phyloP scores from a whole-genome alignment of 2,888 invertebrate species.

The Pyrocoelia pectoralis region DNA sequence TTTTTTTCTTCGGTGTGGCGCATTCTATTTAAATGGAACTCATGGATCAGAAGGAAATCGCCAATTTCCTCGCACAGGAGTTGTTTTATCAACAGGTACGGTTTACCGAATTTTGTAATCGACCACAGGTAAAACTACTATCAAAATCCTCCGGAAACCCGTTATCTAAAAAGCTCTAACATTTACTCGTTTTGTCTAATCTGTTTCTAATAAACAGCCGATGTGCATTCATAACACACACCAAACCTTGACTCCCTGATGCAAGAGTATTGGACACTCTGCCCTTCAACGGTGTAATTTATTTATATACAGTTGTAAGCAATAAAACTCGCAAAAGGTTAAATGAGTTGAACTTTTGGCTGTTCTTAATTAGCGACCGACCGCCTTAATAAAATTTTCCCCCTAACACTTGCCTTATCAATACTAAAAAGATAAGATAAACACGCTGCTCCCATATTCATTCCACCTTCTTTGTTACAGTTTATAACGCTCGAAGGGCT shows the following conservation, averaged over 20 bases:
- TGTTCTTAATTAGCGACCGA: neutral
- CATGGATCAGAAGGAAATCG: constrained; percentile 86
- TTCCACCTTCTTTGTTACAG: constrained; percentile 59
- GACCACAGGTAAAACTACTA: constrained; percentile 3
- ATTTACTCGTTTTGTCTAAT: neutral
- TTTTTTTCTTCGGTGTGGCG: constrained; percentile 30
- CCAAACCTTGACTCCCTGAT: neutral
- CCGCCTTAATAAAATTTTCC: neutral
- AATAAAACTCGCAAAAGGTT: neutral
- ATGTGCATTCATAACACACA: neutral
- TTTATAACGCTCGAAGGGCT: constrained; percentile 85
- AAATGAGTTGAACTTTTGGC: neutral
- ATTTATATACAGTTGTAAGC: neutral
- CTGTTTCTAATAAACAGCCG: neutral
- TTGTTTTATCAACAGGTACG: constrained; percentile 77
- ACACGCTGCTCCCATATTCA: neutral
- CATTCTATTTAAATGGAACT: constrained; percentile 52
- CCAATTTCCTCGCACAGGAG: constrained; percentile 85
- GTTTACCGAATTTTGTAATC: constrained; percentile 9
- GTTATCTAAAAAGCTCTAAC: constrained; percentile 1
- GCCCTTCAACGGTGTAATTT: neutral
- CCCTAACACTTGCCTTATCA: neutral
- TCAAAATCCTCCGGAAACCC: constrained; percentile 10
- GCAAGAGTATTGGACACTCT: too few species aligned
- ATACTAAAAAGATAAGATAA: constrained; percentile 9